Evolutionary conservation across 2,797 vertebrate genomes (phyloP), one percentile per base, ranked within the genome.

Genomic region (Acipenser ruthenus): DNA sequence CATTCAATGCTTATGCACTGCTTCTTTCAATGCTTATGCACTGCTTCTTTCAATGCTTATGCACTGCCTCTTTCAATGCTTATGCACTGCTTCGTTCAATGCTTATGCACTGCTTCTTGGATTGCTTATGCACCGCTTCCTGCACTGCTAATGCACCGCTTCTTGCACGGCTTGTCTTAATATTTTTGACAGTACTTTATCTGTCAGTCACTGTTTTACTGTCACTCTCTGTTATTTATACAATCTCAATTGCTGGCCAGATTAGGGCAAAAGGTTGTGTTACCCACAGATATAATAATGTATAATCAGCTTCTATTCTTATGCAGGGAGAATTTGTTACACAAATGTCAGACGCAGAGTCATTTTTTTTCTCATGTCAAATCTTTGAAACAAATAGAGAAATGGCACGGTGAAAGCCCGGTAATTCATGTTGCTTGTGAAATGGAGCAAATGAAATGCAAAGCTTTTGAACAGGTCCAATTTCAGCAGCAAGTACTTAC

Each of bases 381-480:
- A 78, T 86, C 79, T 86, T 75, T 85, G 86, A 86, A 89, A 88
- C 85, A 87, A 88, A 88, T 86, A 83, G 87, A 86, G 84, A 83
- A 82, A 86, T 84, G 87, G 86, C 84, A 82, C 77, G 72, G 69
- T 80, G 77, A 84, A 88, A 82, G 84, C 82, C 84, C 84, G 84
- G 85, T 89, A 91, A 92, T 90, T 88, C 84, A 86, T 88, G 83
- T 87, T 75, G 77, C 68, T 83, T 83, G 88, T 92, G 89, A 91
- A 91, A 92, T 89, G 88, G 86, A 90, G 89, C 87, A 90, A 88
- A 89, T 89, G 87, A 89, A 90, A 90, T 89, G 84, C 85, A 88
- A 83, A 87, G 87, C 87, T 88, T 83, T 84, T 78, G 82, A 81
- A 73, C 80, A 83, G 86, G 85, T 86, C 86, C 87, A 84, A 87